These are phyloP conservation scores for Geophilus truncorum DNA, from an alignment of 2,888 invertebrate species.

Conservation along the genomic window DNA sequence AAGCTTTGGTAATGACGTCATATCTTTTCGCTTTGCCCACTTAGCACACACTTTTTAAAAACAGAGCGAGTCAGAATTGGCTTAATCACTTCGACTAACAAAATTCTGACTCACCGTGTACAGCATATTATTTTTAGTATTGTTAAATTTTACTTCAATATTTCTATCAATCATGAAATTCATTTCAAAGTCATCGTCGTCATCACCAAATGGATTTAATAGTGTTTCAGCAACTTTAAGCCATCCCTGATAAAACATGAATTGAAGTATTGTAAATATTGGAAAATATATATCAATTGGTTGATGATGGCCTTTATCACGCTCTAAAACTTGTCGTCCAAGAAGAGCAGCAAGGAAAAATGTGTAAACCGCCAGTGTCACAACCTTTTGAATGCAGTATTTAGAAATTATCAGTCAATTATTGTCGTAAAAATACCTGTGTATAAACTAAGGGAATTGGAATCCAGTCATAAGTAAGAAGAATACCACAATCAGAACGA, in stretches of 20 bases:
- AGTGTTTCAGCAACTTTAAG: slow-evolving; percentile 46
- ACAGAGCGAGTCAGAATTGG: too few species aligned
- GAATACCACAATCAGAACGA: slow-evolving; percentile 66
- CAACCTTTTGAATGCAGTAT: slow-evolving; percentile 62
- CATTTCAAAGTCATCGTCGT: slow-evolving; percentile 49
- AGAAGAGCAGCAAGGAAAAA: slow-evolving; percentile 85
- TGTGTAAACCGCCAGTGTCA: slow-evolving; percentile 82
- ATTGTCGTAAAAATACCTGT: slow-evolving; percentile 58
- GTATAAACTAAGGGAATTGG: slow-evolving; percentile 80
- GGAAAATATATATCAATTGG: slow-evolving; percentile 39
- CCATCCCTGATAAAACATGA: slow-evolving; percentile 40
- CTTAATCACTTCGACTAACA: too few species aligned
- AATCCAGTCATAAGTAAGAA: slow-evolving; percentile 68
- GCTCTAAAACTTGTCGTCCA: slow-evolving; percentile 76
- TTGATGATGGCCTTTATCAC: slow-evolving; percentile 35
- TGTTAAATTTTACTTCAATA: slow-evolving; percentile 50
- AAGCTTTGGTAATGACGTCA: too few species aligned
- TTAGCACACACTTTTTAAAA: too few species aligned
- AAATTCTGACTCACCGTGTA: too few species aligned
- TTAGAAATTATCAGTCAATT: neutral
- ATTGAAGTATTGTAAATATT: slow-evolving; percentile 39
- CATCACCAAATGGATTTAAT: slow-evolving; percentile 50
- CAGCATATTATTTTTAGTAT: too few species aligned
- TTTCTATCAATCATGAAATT: slow-evolving; percentile 42
- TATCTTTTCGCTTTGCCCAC: too few species aligned